Base-by-base conservation (phyloP, 2,113 vertebrate genomes). In the Equus przewalskii region DNA sequence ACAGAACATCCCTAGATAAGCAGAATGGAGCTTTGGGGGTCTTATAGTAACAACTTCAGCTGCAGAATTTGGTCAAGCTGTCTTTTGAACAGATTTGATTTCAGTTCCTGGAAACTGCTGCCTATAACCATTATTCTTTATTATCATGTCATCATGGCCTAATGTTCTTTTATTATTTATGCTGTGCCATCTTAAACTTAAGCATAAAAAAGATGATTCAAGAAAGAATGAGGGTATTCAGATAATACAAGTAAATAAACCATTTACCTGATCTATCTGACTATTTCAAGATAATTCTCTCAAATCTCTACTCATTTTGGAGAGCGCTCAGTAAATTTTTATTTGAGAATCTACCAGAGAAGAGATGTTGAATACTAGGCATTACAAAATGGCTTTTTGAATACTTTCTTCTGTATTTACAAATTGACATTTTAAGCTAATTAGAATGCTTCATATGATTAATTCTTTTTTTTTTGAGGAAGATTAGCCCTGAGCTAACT, bases 41-140 rank as follows among this genome's bases (percentile, higher is more conserved):
- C 73, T 86, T 93, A 49, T 64, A 7, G 51, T 70, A 94, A 65
- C 36, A 92, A 49, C 56, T 80, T 81, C 15, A 82, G 58, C 46
- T 79, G 14, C 70, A 67, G 87, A 75, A 72, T 10, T 79, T 56
- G 86, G 28, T 76, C 80, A 87, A 41, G 22, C 36, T 46, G 7
- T 86, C 54, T 60, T 87, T 67, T 91, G n/a, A 91, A 83, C 28
- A 64, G 76, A 82, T 67, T 75, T 93, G 46, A 91, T 80, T 91
- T 95, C 67, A 44, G 6, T 67, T 67, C 36, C n/a, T 26, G 51
- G 21, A 95, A 93, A 75, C 56, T 83, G 28, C 36, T 72, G 11
- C 62, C 78, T 80, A 21, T 6, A 94, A 41, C 26, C 22, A 30
- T 69, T 82, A 91, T 13, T 81, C 22, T 90, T 36, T 18, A 75